Conservation (phyloP, 2,797 vertebrate genomes). For the Gouania willdenowi region DNA sequence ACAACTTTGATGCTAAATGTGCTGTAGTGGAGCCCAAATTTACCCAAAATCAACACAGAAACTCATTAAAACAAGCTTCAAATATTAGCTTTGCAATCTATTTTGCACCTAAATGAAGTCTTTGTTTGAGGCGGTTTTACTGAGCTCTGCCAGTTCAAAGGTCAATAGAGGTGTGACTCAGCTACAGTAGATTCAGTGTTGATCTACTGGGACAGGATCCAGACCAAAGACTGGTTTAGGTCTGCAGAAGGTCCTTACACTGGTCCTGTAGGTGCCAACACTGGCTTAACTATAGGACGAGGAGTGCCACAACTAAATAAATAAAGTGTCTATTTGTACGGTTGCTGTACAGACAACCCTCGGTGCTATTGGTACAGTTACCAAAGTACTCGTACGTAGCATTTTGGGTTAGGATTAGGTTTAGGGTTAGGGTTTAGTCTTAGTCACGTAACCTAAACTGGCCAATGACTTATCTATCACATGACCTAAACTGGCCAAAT, state of each 20-base stretch:
- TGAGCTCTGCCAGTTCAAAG: constrained; percentile 64
- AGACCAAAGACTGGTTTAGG: constrained; percentile 56
- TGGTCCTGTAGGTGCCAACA: constrained; percentile 40
- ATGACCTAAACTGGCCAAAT: too few species aligned
- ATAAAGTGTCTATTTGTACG: too few species aligned
- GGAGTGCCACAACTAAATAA: too few species aligned
- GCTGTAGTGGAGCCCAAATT: constrained; percentile 58
- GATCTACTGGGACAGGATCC: constrained; percentile 61
- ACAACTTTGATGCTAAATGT: constrained; percentile 66
- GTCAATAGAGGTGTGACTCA: constrained; percentile 52
- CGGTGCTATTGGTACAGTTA: too few species aligned
- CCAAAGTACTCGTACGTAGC: too few species aligned
- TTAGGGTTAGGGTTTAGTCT: too few species aligned
- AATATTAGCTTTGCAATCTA: constrained; percentile 70
- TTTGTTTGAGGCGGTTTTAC: constrained; percentile 69
- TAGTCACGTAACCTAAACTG: too few species aligned
- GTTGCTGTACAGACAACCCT: too few species aligned
- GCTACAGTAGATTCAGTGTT: constrained; percentile 70
- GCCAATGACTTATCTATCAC: too few species aligned
- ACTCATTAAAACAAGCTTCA: constrained; percentile 75
- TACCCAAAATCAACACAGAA: constrained; percentile 71
- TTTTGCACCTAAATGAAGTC: constrained; percentile 57
- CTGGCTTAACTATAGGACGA: constrained; percentile 52
- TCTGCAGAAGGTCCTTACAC: too few species aligned
- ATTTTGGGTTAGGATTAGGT: too few species aligned